These are phyloP conservation scores for Orchestes rusci DNA, from an alignment of 2,888 invertebrate genomes.

Conservation along the genomic window DNA sequence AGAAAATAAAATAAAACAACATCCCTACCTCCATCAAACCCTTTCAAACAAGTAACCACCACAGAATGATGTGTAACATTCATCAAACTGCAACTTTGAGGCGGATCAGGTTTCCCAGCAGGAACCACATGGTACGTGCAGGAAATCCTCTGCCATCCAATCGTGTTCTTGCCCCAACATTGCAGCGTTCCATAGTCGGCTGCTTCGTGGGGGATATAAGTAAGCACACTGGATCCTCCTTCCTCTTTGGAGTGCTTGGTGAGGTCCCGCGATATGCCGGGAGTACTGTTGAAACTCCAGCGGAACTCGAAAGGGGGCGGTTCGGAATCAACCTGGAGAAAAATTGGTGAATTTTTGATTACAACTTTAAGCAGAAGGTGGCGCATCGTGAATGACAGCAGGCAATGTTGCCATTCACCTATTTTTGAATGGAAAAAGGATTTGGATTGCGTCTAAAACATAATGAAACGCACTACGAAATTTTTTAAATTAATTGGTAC, in stretches of 20 bases:
- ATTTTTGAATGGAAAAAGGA: too few species aligned
- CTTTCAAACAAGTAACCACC: conserved; percentile 46
- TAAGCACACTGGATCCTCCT: conserved; percentile 38
- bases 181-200: conserved; percentile 71
- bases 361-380: too few species aligned
- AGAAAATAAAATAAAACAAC: too few species aligned
- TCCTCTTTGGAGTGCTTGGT: conserved; percentile 42
- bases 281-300: conserved; percentile 63
- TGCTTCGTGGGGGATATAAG: conserved; percentile 52
- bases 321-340: conserved; percentile 61
- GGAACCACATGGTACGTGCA: conserved; percentile 71
- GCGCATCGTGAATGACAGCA: too few species aligned
- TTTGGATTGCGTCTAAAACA: too few species aligned
- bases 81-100: conserved; percentile 44
- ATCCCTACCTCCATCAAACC: conserved; percentile 49
- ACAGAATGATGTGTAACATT: conserved; percentile 49
- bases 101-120: conserved; percentile 53
- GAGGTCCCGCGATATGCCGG: conserved; percentile 44
- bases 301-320: conserved; percentile 57
- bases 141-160: conserved; percentile 62
- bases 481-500: too few species aligned
- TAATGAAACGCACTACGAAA: too few species aligned
- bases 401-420: too few species aligned
- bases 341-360: background rate
- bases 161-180: conserved; percentile 65